These are phyloP conservation scores for Caenorhabditis becei DNA, from an alignment of 2,888 invertebrate species.

Conservation along the genomic window DNA sequence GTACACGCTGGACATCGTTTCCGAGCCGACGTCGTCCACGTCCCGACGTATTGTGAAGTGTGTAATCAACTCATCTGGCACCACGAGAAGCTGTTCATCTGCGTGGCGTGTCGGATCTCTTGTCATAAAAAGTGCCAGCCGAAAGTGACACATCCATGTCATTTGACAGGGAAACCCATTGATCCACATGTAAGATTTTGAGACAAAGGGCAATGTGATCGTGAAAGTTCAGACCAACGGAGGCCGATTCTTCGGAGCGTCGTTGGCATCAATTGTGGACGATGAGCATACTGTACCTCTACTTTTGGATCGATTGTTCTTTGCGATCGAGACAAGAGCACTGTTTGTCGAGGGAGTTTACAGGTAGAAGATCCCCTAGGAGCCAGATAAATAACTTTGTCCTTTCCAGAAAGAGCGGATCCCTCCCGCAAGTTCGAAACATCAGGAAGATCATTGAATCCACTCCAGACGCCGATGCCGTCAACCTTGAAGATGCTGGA, in stretches of 20 bases:
- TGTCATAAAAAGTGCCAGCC: conserved; percentile 94
- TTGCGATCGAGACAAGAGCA: conserved; percentile 92
- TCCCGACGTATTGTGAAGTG: conserved; percentile 95
- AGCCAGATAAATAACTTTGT: not conserved
- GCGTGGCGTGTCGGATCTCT: conserved; percentile 89
- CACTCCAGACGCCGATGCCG: conserved; percentile 86
- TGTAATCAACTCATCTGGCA: conserved; percentile 92
- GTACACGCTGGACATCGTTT: conserved; percentile 90
- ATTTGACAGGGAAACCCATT: conserved; percentile 60
- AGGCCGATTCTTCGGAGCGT: conserved; percentile 88
- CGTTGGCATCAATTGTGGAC: conserved; percentile 86
- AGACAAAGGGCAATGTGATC: too few relatives aligned
- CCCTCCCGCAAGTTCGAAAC: conserved; percentile 82
- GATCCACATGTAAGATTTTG: conserved; percentile 50
- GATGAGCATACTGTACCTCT: conserved; percentile 85
- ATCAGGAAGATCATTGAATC: conserved; percentile 82
- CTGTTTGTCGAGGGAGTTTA: conserved; percentile 94
- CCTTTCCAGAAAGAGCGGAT: conserved; percentile 86
- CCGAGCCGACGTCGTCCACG: conserved; percentile 92
- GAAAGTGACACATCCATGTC: conserved; percentile 85
- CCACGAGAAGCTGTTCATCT: conserved; percentile 86
- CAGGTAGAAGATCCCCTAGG: conserved; percentile 82
- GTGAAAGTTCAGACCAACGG: conserved; percentile 65
- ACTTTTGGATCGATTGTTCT: conserved; percentile 92
- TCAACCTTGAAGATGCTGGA: conserved; percentile 88